phyloP scores from a whole-genome alignment of 37 sponge, comb jelly and placozoan species.

The Chondrilla cf. caribensis region DNA sequence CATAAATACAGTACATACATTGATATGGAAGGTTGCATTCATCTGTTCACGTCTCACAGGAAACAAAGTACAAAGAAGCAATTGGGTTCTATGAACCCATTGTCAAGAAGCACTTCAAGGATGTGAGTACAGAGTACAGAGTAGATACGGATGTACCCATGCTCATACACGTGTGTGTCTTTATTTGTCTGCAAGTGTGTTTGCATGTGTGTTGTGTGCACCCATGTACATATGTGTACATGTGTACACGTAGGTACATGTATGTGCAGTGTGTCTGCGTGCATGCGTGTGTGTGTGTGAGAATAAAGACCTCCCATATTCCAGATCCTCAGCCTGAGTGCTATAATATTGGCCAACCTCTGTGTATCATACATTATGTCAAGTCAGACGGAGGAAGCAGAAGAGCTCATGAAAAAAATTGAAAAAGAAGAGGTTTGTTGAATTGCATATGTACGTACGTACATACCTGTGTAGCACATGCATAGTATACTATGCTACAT shows the following conservation, averaged over 20 bases:
- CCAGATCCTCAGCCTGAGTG: slow-evolving; percentile 87
- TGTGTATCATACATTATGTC: slow-evolving; percentile 99
- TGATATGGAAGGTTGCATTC: not conserved
- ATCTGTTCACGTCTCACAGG: slow-evolving; percentile 38
- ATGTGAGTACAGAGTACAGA: slow-evolving; percentile 41
- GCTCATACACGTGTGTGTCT: too few species aligned
- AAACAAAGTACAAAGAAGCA: slow-evolving; percentile 94
- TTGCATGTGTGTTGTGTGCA: not conserved
- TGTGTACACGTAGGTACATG: not conserved
- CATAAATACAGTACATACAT: too few species aligned
- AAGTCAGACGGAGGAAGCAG: slow-evolving; percentile 94
- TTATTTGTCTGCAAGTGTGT: not conserved
- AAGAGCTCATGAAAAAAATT: slow-evolving; percentile 97
- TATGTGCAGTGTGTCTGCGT: slow-evolving; percentile 14
- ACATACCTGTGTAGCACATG: too few species aligned
- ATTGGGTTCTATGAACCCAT: slow-evolving; percentile 95
- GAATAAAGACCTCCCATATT: not conserved
- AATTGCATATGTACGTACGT: too few species aligned
- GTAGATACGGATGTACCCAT: not conserved
- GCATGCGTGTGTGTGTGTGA: not conserved
- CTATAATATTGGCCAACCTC: slow-evolving; percentile 95
- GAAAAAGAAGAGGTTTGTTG: slow-evolving; percentile 93
- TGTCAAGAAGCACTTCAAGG: slow-evolving; percentile 91
- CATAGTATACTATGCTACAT: too few species aligned
- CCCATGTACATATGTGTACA: not conserved